Conservation (phyloP, 1,140 invertebrate genomes). For the Caenorhabditis tropicalis region DNA sequence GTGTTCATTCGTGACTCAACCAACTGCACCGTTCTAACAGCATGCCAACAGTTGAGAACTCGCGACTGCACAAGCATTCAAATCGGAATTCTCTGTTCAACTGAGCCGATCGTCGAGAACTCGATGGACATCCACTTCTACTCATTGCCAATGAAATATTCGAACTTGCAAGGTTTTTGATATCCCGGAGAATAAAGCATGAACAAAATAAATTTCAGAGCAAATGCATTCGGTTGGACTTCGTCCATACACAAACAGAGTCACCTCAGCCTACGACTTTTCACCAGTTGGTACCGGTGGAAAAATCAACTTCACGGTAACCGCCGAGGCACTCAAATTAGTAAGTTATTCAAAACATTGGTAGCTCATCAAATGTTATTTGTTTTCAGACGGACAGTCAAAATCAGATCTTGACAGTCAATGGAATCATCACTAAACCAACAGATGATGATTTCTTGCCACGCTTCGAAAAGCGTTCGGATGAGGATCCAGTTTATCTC, state of each 20-base stretch:
- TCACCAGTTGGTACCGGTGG: background rate
- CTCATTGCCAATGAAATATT: background rate
- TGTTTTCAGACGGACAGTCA: background rate
- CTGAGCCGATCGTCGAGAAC: slow-evolving; percentile 18
- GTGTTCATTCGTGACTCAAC: slow-evolving; percentile 15
- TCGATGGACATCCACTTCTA: background rate
- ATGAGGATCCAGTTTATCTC: background rate
- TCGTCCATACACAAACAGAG: slow-evolving; percentile 1
- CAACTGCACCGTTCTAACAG: background rate
- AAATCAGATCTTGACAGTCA: background rate
- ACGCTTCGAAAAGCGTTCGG: background rate
- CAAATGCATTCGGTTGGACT: background rate
- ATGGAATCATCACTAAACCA: background rate
- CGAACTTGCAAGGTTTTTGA: background rate
- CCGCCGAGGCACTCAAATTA: background rate
- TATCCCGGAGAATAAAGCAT: background rate
- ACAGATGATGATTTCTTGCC: background rate
- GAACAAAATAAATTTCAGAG: background rate
- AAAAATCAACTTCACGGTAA: background rate
- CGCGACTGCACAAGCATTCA: slow-evolving; percentile 9
- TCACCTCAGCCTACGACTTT: background rate
- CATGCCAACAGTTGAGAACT: slow-evolving; percentile 17
- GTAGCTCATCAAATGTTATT: background rate
- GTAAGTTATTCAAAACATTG: background rate
- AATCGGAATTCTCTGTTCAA: background rate